These are phyloP conservation scores for Pagetopsis macropterus DNA, from an alignment of 2,797 vertebrate species.

Conservation along the genomic window DNA sequence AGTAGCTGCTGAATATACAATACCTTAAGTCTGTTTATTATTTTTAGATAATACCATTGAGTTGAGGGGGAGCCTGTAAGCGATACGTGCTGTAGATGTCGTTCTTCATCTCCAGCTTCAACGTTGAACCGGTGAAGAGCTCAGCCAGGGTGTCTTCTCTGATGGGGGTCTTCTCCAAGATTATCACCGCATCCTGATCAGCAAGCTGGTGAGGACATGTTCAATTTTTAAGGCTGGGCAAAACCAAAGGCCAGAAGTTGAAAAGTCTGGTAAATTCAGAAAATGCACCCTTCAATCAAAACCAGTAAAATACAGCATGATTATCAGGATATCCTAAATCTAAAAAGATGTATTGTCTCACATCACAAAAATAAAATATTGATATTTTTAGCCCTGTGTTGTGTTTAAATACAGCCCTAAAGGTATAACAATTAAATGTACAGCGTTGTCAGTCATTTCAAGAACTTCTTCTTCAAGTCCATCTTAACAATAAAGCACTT, in stretches of 20 bases:
- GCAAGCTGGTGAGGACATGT: slow-evolving; percentile 65
- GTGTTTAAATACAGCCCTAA: no score
- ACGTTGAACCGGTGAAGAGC: slow-evolving; percentile 81
- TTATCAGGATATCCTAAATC: no score
- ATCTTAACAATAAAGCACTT: background rate
- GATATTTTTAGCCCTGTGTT: no score
- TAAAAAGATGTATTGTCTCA: no score
- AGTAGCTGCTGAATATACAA: background rate
- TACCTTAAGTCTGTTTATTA: no score
- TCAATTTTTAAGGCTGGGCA: background rate
- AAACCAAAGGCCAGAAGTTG: no score
- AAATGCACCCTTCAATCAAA: no score
- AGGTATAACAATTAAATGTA: no score
- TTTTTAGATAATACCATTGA: slow-evolving; percentile 83
- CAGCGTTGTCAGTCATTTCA: no score
- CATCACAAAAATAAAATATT: no score
- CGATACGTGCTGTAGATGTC: slow-evolving; percentile 94
- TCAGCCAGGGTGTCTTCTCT: slow-evolving; percentile 83
- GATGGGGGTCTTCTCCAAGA: slow-evolving; percentile 95
- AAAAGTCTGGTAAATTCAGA: no score
- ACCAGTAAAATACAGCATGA: no score
- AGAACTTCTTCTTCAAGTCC: background rate
- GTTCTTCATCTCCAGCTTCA: slow-evolving; percentile 89
- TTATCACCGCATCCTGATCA: slow-evolving; percentile 88
- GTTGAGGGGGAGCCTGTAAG: slow-evolving; percentile 85